Evolutionary conservation across 1,140 invertebrate species (phyloP).

Genomic region (Drosophila sechellia): DNA sequence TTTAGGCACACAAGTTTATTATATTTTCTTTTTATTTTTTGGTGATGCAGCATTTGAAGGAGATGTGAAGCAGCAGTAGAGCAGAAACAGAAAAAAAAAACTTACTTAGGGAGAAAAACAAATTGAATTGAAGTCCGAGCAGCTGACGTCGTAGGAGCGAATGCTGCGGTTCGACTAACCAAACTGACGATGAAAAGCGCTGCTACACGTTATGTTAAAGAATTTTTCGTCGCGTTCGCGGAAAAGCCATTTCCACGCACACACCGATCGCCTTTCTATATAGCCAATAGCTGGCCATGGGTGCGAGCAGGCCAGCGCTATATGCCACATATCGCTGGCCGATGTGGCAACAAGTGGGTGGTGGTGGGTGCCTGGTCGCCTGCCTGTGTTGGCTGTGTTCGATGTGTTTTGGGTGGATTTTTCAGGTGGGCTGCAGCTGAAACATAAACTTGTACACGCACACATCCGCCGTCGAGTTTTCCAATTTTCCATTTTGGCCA

Average conservation of each 20-base stretch:
- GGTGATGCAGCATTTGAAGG: slow-evolving; percentile 39
- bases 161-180: slow-evolving; percentile 85
- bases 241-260: slow-evolving; percentile 55
- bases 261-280: slow-evolving; percentile 25
- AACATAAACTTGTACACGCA: slow-evolving; percentile 72
- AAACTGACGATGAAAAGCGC: slow-evolving; percentile 84
- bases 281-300: slow-evolving; percentile 22
- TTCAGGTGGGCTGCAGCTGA: slow-evolving; percentile 68
- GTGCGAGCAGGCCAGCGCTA: slow-evolving; percentile 62
- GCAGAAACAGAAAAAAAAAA: slow-evolving; percentile 62
- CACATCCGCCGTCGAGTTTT: slow-evolving; percentile 15
- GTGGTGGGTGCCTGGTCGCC: neutral
- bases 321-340: slow-evolving; percentile 25
- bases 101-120: slow-evolving; percentile 85
- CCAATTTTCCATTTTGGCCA: slow-evolving; percentile 71
- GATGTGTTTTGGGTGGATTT: slow-evolving; percentile 3
- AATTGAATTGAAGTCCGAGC: slow-evolving; percentile 84
- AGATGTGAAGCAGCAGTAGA: slow-evolving; percentile 50
- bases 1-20: slow-evolving; percentile 26
- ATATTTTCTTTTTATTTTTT: slow-evolving; percentile 7
- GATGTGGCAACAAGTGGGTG: slow-evolving; percentile 72
- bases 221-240: slow-evolving; percentile 81
- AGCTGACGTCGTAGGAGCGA: slow-evolving; percentile 85
- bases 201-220: slow-evolving; percentile 84
- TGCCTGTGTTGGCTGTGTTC: neutral